phyloP scores from a whole-genome alignment of 1,140 invertebrate species.

The Eupristina koningsbergeri region DNA sequence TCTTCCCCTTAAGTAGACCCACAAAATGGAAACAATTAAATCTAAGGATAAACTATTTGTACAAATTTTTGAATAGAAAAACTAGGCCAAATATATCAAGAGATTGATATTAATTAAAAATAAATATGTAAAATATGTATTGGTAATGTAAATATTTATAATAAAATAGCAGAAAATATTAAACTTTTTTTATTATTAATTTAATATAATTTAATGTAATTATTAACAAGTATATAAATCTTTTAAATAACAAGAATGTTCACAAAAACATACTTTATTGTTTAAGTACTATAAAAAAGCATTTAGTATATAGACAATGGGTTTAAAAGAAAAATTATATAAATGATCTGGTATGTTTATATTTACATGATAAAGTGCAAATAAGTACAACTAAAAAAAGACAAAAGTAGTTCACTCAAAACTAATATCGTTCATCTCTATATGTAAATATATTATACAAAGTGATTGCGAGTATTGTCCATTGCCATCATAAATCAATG shows the following conservation, averaged over 20 bases:
- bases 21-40: slow-evolving; percentile 84
- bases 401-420: slow-evolving; percentile 32
- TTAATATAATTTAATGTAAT: background rate
- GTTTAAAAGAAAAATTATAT: slow-evolving; percentile 51
- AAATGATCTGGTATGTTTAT: slow-evolving; percentile 47
- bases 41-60: slow-evolving; percentile 83
- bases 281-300: slow-evolving; percentile 55
- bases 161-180: slow-evolving; percentile 18
- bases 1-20: slow-evolving; percentile 77
- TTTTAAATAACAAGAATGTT: slow-evolving; percentile 47
- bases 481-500: slow-evolving; percentile 59
- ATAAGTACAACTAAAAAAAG: slow-evolving; percentile 58
- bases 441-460: slow-evolving; percentile 57
- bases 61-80: slow-evolving; percentile 84
- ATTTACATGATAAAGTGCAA: slow-evolving; percentile 50
- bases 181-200: slow-evolving; percentile 6
- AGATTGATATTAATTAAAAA: slow-evolving; percentile 61
- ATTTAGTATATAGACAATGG: slow-evolving; percentile 50
- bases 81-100: slow-evolving; percentile 79
- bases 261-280: slow-evolving; percentile 55
- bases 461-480: slow-evolving; percentile 64
- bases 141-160: slow-evolving; percentile 11
- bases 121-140: too few relatives aligned
- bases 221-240: background rate
- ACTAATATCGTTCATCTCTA: slow-evolving; percentile 39